These are phyloP conservation scores for Cyphomyrus plagiostoma DNA, from an alignment of 2,113 vertebrate genomes.

Conservation along the genomic window DNA sequence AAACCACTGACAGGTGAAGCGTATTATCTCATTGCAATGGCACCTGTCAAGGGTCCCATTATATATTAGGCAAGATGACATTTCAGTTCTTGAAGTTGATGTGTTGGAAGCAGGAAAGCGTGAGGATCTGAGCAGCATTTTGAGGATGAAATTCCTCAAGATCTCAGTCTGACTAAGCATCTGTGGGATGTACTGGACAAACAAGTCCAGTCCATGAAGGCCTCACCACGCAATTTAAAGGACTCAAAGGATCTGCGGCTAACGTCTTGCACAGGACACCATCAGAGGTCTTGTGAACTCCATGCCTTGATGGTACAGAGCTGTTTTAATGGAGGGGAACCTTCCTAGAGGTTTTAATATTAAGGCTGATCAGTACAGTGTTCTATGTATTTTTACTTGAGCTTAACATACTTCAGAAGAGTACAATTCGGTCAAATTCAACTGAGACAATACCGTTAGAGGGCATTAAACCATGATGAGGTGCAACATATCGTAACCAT, in stretches of 20 bases:
- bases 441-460: background rate
- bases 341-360: background rate
- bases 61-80: background rate
- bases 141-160: background rate
- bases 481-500: background rate
- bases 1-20: background rate
- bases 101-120: background rate
- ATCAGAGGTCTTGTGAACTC: background rate
- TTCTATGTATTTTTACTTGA: background rate
- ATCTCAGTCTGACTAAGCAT: background rate
- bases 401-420: background rate
- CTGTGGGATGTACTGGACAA: background rate
- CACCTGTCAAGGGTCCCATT: background rate
- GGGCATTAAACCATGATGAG: background rate
- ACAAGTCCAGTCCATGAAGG: background rate
- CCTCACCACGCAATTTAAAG: background rate
- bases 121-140: background rate
- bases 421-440: background rate
- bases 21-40: background rate
- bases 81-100: background rate
- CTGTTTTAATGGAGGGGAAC: background rate
- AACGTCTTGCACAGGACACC: background rate
- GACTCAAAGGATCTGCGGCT: background rate
- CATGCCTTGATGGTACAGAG: background rate
- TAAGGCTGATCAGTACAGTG: background rate